Evolutionary conservation across 2,113 vertebrate species (phyloP), one percentile per base, ranked within the genome.

Genomic region (Cairina moschata): DNA sequence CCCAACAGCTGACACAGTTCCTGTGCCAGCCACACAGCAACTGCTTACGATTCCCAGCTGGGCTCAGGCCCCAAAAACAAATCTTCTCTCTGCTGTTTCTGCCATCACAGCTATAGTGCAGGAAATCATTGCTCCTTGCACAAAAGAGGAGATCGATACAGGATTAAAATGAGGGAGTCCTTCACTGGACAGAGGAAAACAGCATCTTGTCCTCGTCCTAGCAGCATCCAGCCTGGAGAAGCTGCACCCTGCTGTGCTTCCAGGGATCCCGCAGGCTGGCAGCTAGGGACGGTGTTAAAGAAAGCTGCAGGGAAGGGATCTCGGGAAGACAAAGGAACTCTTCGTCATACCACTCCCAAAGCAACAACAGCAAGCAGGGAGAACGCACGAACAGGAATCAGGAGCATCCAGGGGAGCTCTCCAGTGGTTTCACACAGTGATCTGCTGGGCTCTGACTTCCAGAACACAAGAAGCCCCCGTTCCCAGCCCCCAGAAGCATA

Each of bases 401-500:
- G 34, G 36, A 81, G 71, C 14, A 20, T 3, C 29, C 67, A 84
- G 21, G 16, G 55, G 67, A 77, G 31, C 20, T 46, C 46, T 28
- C 17, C 34, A 59, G 40, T 68, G 26, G 22, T 31, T 88, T 50
- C 50, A 50, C 31, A 76, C 32, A 50, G 2, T 17, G 26, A 25
- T 42, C 29, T 36, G 15, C 55, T 92, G 71, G 36, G 48, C 23
- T 88, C 60, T 42, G 31, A n/a, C 68, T 46, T 50, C 54, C 1
- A 56, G 9, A 23, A 50, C 2, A 25, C 11, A 23, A 50, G 13
- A 8, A 13, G 12, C 16, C 14, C 8, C 26, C 26, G 13, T 22
- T 66, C 36, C n/a, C 32, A 25, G 6, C 23, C 55, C 9, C 5
- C 38, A 66, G 71, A 15, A 94, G 83, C 97, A 77, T 95, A 99